Percentiles rank a stretch among this genome's conserved stretches.
Conservation (phyloP, 2,797 vertebrate genomes). For the Cynopterus sphinx region DNA sequence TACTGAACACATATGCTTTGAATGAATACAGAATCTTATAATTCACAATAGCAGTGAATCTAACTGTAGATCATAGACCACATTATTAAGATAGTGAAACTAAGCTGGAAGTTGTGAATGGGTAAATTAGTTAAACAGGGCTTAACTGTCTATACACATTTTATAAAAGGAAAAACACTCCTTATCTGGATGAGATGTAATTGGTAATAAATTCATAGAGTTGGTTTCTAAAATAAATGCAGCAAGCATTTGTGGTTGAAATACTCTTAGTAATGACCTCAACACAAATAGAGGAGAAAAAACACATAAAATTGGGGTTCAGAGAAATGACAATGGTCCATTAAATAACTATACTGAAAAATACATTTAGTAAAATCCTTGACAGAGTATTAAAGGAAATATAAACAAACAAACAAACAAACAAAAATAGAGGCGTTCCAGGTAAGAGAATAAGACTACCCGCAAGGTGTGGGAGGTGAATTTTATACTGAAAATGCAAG, state of each 20-base stretch:
- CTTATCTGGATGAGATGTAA: conserved; percentile 11
- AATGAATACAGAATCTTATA: not conserved
- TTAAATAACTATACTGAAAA: conserved; percentile 44
- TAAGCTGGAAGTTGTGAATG: conserved; percentile 33
- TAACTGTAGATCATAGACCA: not conserved
- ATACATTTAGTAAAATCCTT: conserved; percentile 37
- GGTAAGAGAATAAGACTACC: conserved; percentile 17
- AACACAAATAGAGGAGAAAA: not conserved
- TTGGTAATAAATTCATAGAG: conserved; percentile 12
- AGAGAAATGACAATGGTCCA: conserved; percentile 41
- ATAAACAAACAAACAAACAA: not conserved
- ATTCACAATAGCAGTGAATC: not conserved
- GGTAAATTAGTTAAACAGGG: conserved; percentile 27
- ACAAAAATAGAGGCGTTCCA: not conserved
- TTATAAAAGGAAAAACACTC: not conserved
- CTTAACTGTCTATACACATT: conserved; percentile 27
- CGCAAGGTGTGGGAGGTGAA: not conserved
- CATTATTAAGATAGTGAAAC: conserved; percentile 47
- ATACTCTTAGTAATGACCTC: not conserved
- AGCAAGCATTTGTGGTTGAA: conserved; percentile 13
- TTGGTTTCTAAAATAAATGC: conserved; percentile 39
- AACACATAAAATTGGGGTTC: not conserved
- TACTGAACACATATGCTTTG: not conserved
- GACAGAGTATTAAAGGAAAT: conserved; percentile 32
- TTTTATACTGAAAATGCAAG: conserved; percentile 39